Conservation (phyloP, 2,888 invertebrate genomes). For the Epistrophe grossulariae region DNA sequence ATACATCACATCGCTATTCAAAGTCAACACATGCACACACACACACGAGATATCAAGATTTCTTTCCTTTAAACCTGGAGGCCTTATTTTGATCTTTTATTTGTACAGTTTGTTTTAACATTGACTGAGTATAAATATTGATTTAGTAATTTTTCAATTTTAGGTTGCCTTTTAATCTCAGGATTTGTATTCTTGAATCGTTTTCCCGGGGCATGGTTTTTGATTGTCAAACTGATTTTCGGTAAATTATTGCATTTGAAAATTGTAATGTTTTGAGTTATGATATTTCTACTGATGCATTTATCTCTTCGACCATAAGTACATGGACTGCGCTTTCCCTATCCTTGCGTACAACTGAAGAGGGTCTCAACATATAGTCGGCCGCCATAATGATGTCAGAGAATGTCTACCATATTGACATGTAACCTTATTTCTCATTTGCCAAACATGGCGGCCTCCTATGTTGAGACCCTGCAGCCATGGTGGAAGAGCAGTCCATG, state of each 20-base stretch:
- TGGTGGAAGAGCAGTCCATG: too few species aligned
- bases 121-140: not conserved
- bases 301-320: too few species aligned
- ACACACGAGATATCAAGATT: not conserved
- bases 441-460: too few species aligned
- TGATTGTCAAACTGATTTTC: too few species aligned
- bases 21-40: not conserved
- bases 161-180: not conserved
- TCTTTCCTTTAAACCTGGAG: not conserved
- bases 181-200: not conserved
- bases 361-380: too few species aligned
- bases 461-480: too few species aligned
- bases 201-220: not conserved
- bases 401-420: too few species aligned
- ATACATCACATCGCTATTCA: not conserved
- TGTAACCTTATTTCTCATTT: too few species aligned
- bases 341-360: too few species aligned
- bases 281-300: not conserved
- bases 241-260: not conserved
- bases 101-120: not conserved
- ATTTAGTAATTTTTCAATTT: not conserved
- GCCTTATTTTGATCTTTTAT: not conserved
- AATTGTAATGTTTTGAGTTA: not conserved
- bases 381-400: too few species aligned
- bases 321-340: too few species aligned